These are phyloP conservation scores for Plagiodera versicolora DNA, from an alignment of 2,888 invertebrate genomes.

Conservation along the genomic window DNA sequence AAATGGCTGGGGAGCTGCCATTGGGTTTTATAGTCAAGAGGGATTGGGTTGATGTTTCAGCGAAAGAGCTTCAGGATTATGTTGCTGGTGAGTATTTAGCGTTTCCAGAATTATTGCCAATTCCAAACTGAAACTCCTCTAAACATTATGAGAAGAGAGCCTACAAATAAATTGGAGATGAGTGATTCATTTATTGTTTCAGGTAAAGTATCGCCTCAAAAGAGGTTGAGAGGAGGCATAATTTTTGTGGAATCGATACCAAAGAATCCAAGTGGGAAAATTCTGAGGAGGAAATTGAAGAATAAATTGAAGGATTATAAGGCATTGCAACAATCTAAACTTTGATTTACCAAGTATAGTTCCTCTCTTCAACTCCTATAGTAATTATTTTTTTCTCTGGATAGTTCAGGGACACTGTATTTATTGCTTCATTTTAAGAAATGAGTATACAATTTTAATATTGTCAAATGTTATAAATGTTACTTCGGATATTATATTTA, in stretches of 20 bases:
- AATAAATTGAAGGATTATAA: constrained; percentile 29
- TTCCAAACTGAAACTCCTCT: too few species aligned
- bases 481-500: background rate
- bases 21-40: constrained; percentile 74
- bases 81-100: constrained; percentile 54
- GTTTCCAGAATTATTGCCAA: too few species aligned
- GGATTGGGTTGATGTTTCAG: constrained; percentile 56
- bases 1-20: constrained; percentile 74
- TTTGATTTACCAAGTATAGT: constrained; percentile 30
- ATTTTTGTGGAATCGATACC: constrained; percentile 58
- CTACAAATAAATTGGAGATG: too few species aligned
- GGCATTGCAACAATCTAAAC: constrained; percentile 43
- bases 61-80: constrained; percentile 51
- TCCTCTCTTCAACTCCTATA: background rate
- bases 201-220: constrained; percentile 67
- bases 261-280: constrained; percentile 58
- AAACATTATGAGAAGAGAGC: too few species aligned
- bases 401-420: background rate
- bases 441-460: background rate
- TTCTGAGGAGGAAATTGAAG: constrained; percentile 53
- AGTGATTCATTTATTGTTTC: constrained; percentile 39
- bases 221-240: constrained; percentile 70
- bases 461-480: background rate
- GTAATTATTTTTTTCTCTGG: background rate
- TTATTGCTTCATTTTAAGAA: background rate